Evolutionary conservation across 2,888 invertebrate species (phyloP), one percentile per base, ranked within the genome.

Genomic region (Amphipyra berbera): DNA sequence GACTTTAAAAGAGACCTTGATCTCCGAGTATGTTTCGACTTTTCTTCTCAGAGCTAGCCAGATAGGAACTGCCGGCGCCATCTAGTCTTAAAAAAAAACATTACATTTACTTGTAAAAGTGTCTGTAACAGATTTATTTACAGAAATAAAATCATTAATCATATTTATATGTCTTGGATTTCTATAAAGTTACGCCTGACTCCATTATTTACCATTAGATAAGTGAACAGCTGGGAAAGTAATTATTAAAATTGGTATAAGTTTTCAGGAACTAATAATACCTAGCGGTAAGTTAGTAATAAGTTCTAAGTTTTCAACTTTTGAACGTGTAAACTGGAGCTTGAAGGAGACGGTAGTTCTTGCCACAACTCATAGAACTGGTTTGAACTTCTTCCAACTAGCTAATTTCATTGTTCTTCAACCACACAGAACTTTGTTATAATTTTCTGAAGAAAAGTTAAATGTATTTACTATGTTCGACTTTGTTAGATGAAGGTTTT

Each of bases 361-460:
- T 30, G 5, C n/a, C 0, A 45, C 33, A 74, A 61, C 55, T 69
- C 37, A 56, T 56, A 50, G 67, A 68, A 68, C 41, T 53, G 37
- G 15, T 42, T 40, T 41, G 30, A 55, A 71, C 40, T 74, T 61
- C 10, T 14, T 7, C 12, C n/a, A 47, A 40, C 46, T 40, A 21
- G 9, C 8, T 41, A 21, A 41, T 67, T 40, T 48, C 40, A 55
- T 75, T 69, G 33, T 68, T 48, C 40, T 55, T 68, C 10, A 13
- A 53, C 10, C 40, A 37, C 30, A 40, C n/a, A 13, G 45, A 45
- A 52, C 67, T 6, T 21, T 1, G 9, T 40, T 46, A 30, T 33
- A 10, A 38, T 8, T 38, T 37, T 45, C n/a, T 35, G 15, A 49
- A 27, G 27, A 38, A 35, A 61, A 42, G 14, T 42, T 21, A 10